Evolutionary conservation across 2,888 invertebrate species (phyloP).

Genomic region (Microctonus aethiopoides): DNA sequence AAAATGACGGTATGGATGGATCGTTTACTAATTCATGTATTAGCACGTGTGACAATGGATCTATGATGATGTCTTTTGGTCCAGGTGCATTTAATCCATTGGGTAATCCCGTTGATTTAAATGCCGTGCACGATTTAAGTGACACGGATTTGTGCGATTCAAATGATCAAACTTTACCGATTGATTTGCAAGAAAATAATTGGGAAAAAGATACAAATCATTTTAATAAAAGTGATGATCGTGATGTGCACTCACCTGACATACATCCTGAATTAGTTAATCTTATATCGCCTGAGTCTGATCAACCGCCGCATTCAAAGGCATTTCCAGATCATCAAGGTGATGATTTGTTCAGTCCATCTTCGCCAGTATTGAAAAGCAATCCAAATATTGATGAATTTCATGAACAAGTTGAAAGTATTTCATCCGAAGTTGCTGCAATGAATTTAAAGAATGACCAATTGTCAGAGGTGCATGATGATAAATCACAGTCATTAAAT

Average conservation of each 20-base stretch:
- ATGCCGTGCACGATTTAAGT: slow-evolving; percentile 66
- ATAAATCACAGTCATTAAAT: no score
- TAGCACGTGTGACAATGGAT: slow-evolving; percentile 53
- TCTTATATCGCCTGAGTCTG: slow-evolving; percentile 31
- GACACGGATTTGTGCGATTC: slow-evolving; percentile 51
- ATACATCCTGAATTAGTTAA: slow-evolving; percentile 34
- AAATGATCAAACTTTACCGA: slow-evolving; percentile 2
- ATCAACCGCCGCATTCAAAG: slow-evolving; percentile 31
- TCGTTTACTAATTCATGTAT: slow-evolving; percentile 52
- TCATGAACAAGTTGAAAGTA: slow-evolving; percentile 5
- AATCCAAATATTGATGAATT: neutral
- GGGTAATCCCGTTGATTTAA: slow-evolving; percentile 64
- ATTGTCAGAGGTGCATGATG: neutral
- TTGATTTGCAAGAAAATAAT: neutral
- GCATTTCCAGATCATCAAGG: slow-evolving; percentile 28
- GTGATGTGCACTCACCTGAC: slow-evolving; percentile 30
- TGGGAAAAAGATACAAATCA: neutral
- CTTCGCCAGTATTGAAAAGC: slow-evolving; percentile 16
- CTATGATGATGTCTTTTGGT: slow-evolving; percentile 61
- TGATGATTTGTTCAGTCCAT: slow-evolving; percentile 30
- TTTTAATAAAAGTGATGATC: slow-evolving; percentile 5
- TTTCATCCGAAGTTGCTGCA: slow-evolving; percentile 18
- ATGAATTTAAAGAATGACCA: slow-evolving; percentile 27
- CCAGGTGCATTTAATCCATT: slow-evolving; percentile 57
- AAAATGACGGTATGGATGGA: slow-evolving; percentile 52